These are phyloP conservation scores for Channa argus DNA, from an alignment of 2,113 vertebrate genomes.

Conservation along the genomic window DNA sequence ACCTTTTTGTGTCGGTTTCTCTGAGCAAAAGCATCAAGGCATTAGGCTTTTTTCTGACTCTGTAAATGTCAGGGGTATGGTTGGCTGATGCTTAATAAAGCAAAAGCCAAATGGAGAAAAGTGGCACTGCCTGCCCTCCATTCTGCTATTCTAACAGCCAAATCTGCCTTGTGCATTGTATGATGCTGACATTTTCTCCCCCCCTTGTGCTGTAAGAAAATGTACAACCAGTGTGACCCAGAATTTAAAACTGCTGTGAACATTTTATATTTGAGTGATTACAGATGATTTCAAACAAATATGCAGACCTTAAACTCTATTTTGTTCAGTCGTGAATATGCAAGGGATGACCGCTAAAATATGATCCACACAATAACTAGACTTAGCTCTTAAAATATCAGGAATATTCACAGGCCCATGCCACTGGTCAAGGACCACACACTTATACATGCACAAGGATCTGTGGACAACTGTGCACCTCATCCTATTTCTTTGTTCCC, in stretches of 20 bases:
- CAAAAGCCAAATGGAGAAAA: constrained; percentile 60
- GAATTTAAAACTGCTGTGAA: constrained; percentile 37
- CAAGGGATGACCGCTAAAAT: constrained; percentile 51
- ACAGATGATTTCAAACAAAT: constrained; percentile 8
- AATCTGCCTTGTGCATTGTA: constrained; percentile 54
- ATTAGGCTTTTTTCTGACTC: constrained; percentile 43
- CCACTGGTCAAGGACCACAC: constrained; percentile 50
- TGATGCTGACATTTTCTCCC: constrained; percentile 63
- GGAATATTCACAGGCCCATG: constrained; percentile 49
- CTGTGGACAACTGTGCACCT: constrained; percentile 16
- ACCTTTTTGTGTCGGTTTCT: constrained; percentile 33
- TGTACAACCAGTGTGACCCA: constrained; percentile 11
- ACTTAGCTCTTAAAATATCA: constrained; percentile 47
- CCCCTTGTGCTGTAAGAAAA: constrained; percentile 30
- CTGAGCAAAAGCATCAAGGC: constrained; percentile 40
- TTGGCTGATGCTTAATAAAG: constrained; percentile 75
- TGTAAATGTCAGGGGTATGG: constrained; percentile 79
- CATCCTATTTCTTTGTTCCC: constrained; percentile 11
- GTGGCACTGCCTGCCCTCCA: constrained; percentile 39
- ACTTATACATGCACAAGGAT: constrained; percentile 15
- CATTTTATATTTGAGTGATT: constrained; percentile 25
- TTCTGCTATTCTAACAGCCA: constrained; percentile 50
- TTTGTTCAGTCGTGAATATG: constrained; percentile 3
- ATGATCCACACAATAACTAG: constrained; percentile 27
- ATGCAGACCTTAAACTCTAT: constrained; percentile 12